A percentile compares a stretch with the other conserved stretches of the same genome.
Conservation (phyloP, 2,888 invertebrate species). For the Biston stratarius region DNA sequence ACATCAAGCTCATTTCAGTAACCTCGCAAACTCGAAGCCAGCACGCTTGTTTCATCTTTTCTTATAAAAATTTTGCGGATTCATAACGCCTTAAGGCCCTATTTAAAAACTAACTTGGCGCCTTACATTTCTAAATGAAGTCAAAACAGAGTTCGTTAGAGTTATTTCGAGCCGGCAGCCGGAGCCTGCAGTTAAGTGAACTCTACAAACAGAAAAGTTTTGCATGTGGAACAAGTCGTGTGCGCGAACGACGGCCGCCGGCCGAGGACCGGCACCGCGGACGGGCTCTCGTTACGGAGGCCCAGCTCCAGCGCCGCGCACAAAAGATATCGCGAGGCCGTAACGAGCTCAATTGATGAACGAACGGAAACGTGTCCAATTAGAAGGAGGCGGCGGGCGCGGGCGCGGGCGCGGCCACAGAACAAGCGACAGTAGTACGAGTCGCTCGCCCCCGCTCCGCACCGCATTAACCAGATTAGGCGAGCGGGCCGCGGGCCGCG, state of each 20-base stretch:
- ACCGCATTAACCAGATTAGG: conserved; percentile 80
- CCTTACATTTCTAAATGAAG: conserved; percentile 18
- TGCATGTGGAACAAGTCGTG: conserved; percentile 39
- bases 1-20: too few species aligned
- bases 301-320: conserved; percentile 58
- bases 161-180: conserved; percentile 41
- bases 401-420: conserved; percentile 60
- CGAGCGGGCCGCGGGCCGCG: conserved; percentile 60
- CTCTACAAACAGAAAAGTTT: conserved; percentile 47
- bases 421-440: too few species aligned
- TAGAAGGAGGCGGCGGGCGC: conserved; percentile 81
- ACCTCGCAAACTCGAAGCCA: too few species aligned
- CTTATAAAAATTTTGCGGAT: too few species aligned
- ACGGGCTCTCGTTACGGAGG: conserved; percentile 53
- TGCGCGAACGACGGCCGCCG: conserved; percentile 27
- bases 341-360: conserved; percentile 86
- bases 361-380: conserved; percentile 86
- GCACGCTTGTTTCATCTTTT: too few species aligned
- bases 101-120: conserved; percentile 9
- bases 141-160: conserved; percentile 38
- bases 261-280: conserved; percentile 41
- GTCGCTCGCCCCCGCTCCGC: conserved; percentile 67
- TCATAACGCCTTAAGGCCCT: too few species aligned
- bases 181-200: conserved; percentile 40
- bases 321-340: conserved; percentile 77